Evolutionary conservation across 1,140 invertebrate species (phyloP), one percentile per base, ranked within the genome.

Genomic region (Brachionus paranguensis): DNA sequence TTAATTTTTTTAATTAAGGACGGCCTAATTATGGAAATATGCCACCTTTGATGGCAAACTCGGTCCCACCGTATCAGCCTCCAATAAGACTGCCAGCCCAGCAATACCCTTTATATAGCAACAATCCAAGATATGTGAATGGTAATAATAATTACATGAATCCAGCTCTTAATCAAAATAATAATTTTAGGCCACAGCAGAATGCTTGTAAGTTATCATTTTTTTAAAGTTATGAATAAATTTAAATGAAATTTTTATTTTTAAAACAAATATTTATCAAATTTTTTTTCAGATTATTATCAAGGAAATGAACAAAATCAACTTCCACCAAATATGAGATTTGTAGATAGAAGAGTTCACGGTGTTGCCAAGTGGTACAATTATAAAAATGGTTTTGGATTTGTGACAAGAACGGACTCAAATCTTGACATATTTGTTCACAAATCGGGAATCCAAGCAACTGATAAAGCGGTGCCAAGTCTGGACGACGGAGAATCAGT

Each of bases 381-480:
- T 90, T 96, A 98, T 65, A 99, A 98, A 92, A 98, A 96, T 92
- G 97, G 97, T 90, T 99, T 99, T 92, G 97, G 97, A 88, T 99
- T 99, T 91, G 99, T 99, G 91, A 81, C 64, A 88, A 95, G 95
- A 88, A 95, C 96, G 92, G 96, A 98, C 92, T 98, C 95, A 86
- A 98, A 98, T 91, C 96, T 99, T 92, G 97, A 99, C 91, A 96
- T 99, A 85, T 99, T 99, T 92, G 97, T 99, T 85, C 97, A 99
- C 92, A 85, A 91, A 89, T 92, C 96, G 85, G 97, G 97, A 86
- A 98, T 99, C 87, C 92, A 93, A 85, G 96, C 96, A 90, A 99
- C 99, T 92, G 91, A 98, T 90, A 99, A 99, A 91, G 94, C 94
- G 88, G 95, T 99, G 86, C 93, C 96, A 87, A 97, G 95, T 90